Base-by-base conservation (phyloP, 2,797 vertebrate genomes). In the Neomorphus geoffroyi region DNA sequence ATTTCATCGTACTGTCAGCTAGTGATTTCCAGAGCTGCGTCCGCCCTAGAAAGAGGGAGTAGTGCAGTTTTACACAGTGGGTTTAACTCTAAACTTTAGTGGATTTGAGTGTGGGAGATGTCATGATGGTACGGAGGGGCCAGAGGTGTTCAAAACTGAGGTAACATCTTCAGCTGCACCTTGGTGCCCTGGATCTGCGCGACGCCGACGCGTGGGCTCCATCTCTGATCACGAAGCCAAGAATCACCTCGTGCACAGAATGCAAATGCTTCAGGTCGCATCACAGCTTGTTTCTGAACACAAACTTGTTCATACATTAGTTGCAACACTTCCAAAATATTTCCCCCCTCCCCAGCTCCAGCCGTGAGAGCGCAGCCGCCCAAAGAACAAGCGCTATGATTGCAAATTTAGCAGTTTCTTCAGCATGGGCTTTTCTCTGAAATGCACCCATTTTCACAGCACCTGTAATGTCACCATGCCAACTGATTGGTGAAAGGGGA, bases 381-480 rank as follows among this genome's bases (percentile, higher is more conserved):
- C 70, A 41, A 85, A 90, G 90, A 94, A 94, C 86, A 94, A 93
- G 72, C 62, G 62, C 48, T 64, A 13, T 87, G 77, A 90, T 92
- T 83, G 89, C 80, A 79, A 84, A 95, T 94, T 77, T 48, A 91
- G 56, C 75, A 72, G 50, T 67, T 96, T 89, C 87, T 96, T 93
- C 35, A 50, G 61, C 88, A 48, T n/a, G 86, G 94, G 87, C 80
- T 95, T 89, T 71, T 61, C 51, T 90, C 74, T 86, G 3, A 57
- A 80, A 84, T 58, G 73, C 46, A 41, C 74, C 62, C 6, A 3
- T 86, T 95, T 95, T 96, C 90, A 93, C 60, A 92, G 89, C 91
- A 96, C 88, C 79, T 93, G 81, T 91, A 83, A 74, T 91, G 93
- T 96, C 91, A 62, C 92, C 80, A 92, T 91, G 92, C 92, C 94